Base-by-base conservation (phyloP, 2,888 invertebrate species). In the Reticulitermes lucifugus region DNA sequence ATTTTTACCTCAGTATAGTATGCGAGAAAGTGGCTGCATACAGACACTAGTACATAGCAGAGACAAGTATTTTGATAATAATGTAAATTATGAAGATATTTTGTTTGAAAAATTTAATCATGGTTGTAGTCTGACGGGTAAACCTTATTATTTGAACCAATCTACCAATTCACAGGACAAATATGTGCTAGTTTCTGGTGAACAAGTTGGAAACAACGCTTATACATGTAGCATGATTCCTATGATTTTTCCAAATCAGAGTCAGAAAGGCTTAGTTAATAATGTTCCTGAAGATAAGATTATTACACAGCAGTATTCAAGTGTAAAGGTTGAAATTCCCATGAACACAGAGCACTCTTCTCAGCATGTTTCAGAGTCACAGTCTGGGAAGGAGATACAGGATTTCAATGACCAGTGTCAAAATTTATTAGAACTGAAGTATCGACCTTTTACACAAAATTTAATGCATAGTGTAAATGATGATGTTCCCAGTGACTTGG, bases 1-100 rank as follows among this genome's bases (percentile, higher is more conserved):
- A 10, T 89, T 89, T 5, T 84, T 88, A 65, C 88, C 89, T 3
- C 88, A 80, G 79, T 22, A 22, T 70, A 71, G 0, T 21, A 71
- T 7, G 29, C n/a, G 0, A 7, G 6, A 71, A 55, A 25, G 18
- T 35, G 21, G 41, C 25, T 43, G 60, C 43, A 22, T 77, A 46
- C 25, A 29, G 55, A 86, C 55, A 43, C 81, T 41, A 43, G 46
- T 83, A 43, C 41, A 25, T 43, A 65, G 41, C 14, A 59, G 10
- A 10, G 81, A 65, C 7, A 65, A 60, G 21, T 65, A n/a, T 35
- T 7, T 65, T 43, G 4, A 60, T 22, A 22, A 21, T 59, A 12
- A 5, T 35, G 22, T 29, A 35, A 41, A 18, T 9, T 14, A 35
- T 73, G 41, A 41, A 41, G 73, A 73, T 4, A 73, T 73, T 29